phyloP scores from a whole-genome alignment of 2,888 invertebrate genomes.

The Eupithecia inturbata region DNA sequence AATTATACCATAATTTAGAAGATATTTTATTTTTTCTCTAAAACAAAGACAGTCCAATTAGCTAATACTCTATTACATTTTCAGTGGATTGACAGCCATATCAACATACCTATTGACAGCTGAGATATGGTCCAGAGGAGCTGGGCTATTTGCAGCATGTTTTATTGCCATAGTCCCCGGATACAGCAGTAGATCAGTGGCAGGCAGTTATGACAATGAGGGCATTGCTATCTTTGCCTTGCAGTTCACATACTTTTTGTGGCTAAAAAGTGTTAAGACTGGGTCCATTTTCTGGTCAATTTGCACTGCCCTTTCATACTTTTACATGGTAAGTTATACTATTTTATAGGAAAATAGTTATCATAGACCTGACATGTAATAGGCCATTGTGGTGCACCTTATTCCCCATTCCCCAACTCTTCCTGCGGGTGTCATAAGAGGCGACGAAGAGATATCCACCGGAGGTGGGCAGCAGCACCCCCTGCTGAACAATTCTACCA shows the following conservation, averaged over 20 bases:
- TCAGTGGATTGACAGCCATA: slow-evolving; percentile 98
- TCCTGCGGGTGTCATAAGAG: too few relatives aligned
- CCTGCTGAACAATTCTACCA: too few relatives aligned
- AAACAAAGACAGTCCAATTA: background rate
- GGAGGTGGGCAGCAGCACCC: too few relatives aligned
- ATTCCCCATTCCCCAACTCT: too few relatives aligned
- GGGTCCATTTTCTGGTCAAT: slow-evolving; percentile 99
- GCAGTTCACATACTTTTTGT: slow-evolving; percentile 98
- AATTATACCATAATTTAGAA: background rate
- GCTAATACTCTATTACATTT: slow-evolving; percentile 50
- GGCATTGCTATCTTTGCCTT: slow-evolving; percentile 99
- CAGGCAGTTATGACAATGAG: slow-evolving; percentile 99
- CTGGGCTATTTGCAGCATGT: slow-evolving; percentile 98
- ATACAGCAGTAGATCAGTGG: slow-evolving; percentile 99
- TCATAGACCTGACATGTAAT: background rate
- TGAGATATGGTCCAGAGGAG: slow-evolving; percentile 98
- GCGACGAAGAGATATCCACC: too few relatives aligned
- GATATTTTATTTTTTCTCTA: background rate
- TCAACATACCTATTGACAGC: slow-evolving; percentile 99
- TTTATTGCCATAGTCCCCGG: slow-evolving; percentile 99
- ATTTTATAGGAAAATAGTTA: background rate
- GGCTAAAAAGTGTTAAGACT: slow-evolving; percentile 99
- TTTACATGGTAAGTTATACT: slow-evolving; percentile 95
- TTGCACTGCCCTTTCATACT: slow-evolving; percentile 97
- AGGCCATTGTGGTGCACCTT: too few relatives aligned